These are phyloP conservation scores for Drusus annulatus DNA, from an alignment of 1,140 invertebrate genomes.

Conservation along the genomic window DNA sequence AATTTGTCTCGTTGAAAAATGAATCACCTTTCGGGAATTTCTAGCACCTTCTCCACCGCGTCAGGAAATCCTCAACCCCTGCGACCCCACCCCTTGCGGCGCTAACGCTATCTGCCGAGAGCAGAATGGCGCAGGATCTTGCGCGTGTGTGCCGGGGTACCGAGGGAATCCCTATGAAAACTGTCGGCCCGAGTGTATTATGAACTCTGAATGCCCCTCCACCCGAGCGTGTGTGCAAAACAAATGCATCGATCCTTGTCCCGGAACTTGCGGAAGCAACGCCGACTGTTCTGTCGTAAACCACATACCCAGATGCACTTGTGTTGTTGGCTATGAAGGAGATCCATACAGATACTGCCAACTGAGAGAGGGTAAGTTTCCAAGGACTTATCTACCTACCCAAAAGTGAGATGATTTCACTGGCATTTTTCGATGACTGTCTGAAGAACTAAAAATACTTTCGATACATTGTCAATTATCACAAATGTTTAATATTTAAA, in stretches of 20 bases:
- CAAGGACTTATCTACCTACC: no score
- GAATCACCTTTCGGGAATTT: constrained; percentile 17
- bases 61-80: constrained; percentile 65
- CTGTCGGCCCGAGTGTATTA: constrained; percentile 79
- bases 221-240: constrained; percentile 76
- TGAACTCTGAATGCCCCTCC: constrained; percentile 77
- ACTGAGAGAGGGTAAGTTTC: constrained; percentile 47
- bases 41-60: constrained; percentile 16
- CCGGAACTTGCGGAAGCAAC: constrained; percentile 77
- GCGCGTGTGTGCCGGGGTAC: constrained; percentile 73
- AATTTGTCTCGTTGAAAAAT: neutral
- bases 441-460: no score
- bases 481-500: no score
- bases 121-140: constrained; percentile 78
- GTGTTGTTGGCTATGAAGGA: constrained; percentile 81
- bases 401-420: no score
- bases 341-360: constrained; percentile 78
- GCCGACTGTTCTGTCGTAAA: constrained; percentile 78
- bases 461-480: no score
- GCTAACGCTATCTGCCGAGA: constrained; percentile 75
- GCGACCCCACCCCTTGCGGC: constrained; percentile 75
- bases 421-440: no score
- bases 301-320: constrained; percentile 77
- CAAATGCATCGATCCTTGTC: constrained; percentile 79
- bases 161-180: constrained; percentile 78